Base-by-base conservation (phyloP, 2,113 vertebrate species). In the Xenopus laevis region DNA sequence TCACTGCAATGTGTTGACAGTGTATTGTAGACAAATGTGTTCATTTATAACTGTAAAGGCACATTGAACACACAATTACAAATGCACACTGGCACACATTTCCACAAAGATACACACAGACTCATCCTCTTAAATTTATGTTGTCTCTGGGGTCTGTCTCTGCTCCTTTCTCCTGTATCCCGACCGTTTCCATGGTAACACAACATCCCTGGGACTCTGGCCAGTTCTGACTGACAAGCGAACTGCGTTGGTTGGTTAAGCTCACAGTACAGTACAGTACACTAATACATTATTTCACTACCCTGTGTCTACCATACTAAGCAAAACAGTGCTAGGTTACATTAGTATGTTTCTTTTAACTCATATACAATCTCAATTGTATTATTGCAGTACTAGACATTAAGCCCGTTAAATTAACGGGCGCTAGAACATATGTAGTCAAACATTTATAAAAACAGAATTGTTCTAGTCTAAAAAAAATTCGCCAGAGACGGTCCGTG, bases 161-260 rank as follows among this genome's bases (percentile, higher is more conserved):
- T 23, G 58, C 58, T 69, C 27, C 18, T 63, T 46, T 68, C 66
- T 69, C 44, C 66, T 68, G 73, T 68, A 76, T 52, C 65, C 65
- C 11, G 17, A 18, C 66, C 47, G 65, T 76, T 76, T 53, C 73
- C 66, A 68, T 68, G 17, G 73, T 68, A 69, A 76, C 65, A 69
- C 57, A 76, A 69, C 66, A 63, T 76, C 73, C 65, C 73, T 76
- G 66, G 73, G 73, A 62, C 73, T 76, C 46, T 45, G 73, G 66
- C 66, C 73, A 76, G 65, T 76, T 76, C 73, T 76, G 59, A 68
- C 58, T 76, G 73, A 68, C 73, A 76, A 68, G 73, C 27, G 44
- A 30, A 20, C 73, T 69, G 73, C 73, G 44, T 20, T 61, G 59
- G 44, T 61, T 50, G 57, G 46, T 27, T 46, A 59, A 68, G 57